phyloP scores from a whole-genome alignment of 2,113 vertebrate genomes.

The Stictonetta naevosa region DNA sequence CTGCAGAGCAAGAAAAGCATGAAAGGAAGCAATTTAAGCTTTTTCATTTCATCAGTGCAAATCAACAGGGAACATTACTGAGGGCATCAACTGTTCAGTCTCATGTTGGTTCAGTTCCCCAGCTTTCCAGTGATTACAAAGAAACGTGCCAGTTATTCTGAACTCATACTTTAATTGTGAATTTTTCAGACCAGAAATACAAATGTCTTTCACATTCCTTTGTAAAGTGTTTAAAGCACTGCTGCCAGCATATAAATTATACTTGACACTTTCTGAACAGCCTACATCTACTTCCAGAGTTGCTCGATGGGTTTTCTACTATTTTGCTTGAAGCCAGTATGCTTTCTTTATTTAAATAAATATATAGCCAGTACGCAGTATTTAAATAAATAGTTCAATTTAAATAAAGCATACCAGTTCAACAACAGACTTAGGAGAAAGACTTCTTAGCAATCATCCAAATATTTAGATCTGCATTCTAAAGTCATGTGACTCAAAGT shows the following conservation, averaged over 20 bases:
- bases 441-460: not conserved
- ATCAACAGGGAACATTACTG: not conserved
- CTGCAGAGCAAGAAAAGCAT: not conserved
- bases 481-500: not conserved
- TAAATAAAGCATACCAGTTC: not conserved
- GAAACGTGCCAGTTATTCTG: not conserved
- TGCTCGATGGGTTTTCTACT: not conserved
- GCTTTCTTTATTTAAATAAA: not conserved
- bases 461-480: not conserved
- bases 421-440: not conserved
- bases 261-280: not conserved
- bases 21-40: constrained; percentile 12
- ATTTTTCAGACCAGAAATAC: not conserved
- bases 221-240: not conserved
- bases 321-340: not conserved
- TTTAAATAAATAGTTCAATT: not conserved
- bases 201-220: not conserved
- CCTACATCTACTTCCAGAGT: not conserved
- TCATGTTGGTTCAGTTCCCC: not conserved
- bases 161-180: not conserved
- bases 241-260: not conserved
- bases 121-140: not conserved
- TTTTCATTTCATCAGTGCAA: not conserved
- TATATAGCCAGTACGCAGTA: not conserved
- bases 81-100: not conserved